These are phyloP conservation scores for Protosalanx chinensis DNA, from an alignment of 2,797 vertebrate species.

Conservation along the genomic window DNA sequence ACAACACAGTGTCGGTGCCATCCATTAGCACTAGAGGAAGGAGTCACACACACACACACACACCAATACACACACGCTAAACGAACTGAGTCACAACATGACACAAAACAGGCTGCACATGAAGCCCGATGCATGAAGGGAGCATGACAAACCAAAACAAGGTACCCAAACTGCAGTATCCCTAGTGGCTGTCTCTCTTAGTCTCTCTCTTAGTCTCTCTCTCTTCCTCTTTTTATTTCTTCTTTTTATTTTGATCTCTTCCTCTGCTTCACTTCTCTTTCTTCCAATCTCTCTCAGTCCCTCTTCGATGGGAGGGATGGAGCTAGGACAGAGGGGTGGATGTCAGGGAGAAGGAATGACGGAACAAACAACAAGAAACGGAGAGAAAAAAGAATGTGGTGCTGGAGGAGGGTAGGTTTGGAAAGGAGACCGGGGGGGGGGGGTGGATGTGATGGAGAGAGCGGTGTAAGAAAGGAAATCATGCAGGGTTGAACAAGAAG, in stretches of 20 bases:
- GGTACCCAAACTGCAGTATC: no score
- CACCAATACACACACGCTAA: neutral
- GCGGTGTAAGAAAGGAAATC: no score
- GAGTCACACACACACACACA: conserved; percentile 9
- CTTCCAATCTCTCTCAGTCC: neutral
- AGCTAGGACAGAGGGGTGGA: conserved; percentile 1
- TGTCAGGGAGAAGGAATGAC: no score
- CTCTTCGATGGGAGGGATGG: neutral
- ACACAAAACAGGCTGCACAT: neutral
- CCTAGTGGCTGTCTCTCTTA: no score
- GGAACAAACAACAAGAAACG: no score
- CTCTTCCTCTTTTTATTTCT: neutral
- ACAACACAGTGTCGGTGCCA: neutral
- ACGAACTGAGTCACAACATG: neutral
- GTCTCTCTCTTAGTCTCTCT: no score
- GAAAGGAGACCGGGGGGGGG: no score
- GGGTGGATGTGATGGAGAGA: no score
- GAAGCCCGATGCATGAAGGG: neutral
- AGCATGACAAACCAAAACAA: neutral
- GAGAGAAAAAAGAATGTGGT: neutral
- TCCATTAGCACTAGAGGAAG: neutral
- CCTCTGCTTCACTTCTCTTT: conserved; percentile 8
- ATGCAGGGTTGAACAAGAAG: no score
- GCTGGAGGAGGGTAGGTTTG: no score
- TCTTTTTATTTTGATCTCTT: neutral